These are phyloP conservation scores for Cephus cinctus DNA, from an alignment of 1,140 invertebrate species.

Conservation along the genomic window DNA sequence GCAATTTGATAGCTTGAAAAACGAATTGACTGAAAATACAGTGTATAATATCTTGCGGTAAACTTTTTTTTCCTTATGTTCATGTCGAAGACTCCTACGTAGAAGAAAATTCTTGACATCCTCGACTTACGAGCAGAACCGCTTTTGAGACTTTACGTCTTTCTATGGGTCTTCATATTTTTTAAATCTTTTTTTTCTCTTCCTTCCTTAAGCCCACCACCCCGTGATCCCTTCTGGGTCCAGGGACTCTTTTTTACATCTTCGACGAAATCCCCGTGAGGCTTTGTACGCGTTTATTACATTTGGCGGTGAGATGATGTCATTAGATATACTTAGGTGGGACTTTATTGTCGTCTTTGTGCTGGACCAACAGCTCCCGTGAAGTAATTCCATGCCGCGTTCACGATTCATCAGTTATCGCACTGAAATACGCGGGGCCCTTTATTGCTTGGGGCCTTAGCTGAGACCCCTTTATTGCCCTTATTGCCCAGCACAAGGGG, in stretches of 20 bases:
- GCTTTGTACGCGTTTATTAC: conserved; percentile 37
- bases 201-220: conserved; percentile 11
- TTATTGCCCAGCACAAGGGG: too few relatives aligned
- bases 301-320: conserved; percentile 37
- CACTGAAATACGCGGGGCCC: conserved; percentile 20
- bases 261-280: conserved; percentile 30
- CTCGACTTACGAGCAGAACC: too few relatives aligned
- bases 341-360: conserved; percentile 40
- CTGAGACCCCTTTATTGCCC: conserved; percentile 11
- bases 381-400: conserved; percentile 22
- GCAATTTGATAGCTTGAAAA: too few relatives aligned
- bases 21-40: too few relatives aligned
- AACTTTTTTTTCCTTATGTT: too few relatives aligned
- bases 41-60: too few relatives aligned
- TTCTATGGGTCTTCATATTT: conserved; percentile 9
- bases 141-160: conserved; percentile 19
- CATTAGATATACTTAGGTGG: conserved; percentile 45
- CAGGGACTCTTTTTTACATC: conserved; percentile 33
- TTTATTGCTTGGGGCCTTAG: conserved; percentile 10
- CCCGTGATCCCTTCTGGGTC: too few relatives aligned
- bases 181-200: conserved; percentile 2
- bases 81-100: too few relatives aligned
- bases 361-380: conserved; percentile 25
- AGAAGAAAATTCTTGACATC: too few relatives aligned
- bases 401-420: conserved; percentile 31